Percentiles rank a stretch among this genome's conserved stretches.
Evolutionary conservation across 2,888 invertebrate genomes (phyloP).

Genomic region (Schizotus pectinicornis): DNA sequence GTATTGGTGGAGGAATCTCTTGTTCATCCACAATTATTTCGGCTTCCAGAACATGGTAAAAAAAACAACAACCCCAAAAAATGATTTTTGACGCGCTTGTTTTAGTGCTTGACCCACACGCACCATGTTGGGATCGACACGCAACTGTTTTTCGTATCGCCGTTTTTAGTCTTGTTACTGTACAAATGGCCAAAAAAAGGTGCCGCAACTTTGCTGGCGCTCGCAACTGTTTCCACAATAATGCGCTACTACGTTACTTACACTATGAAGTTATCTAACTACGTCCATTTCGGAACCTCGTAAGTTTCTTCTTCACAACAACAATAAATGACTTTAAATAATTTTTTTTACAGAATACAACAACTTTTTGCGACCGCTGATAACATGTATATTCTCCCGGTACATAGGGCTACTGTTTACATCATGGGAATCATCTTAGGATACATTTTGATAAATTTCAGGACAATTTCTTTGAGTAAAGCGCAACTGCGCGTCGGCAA

Average conservation of each 20-base stretch:
- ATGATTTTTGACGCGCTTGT: constrained; percentile 11
- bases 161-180: constrained; percentile 63
- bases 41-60: constrained; percentile 74
- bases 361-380: constrained; percentile 73
- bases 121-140: constrained; percentile 76
- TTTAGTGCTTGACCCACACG: constrained; percentile 73
- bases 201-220: constrained; percentile 54
- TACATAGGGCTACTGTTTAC: constrained; percentile 71
- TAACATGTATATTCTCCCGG: constrained; percentile 71
- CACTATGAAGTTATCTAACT: constrained; percentile 66
- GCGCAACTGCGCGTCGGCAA: constrained; percentile 65
- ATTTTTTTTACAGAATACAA: constrained; percentile 61
- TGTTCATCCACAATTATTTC: constrained; percentile 76
- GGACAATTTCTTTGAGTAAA: constrained; percentile 58
- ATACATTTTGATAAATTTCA: constrained; percentile 62
- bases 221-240: constrained; percentile 65
- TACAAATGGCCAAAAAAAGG: constrained; percentile 69
- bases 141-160: constrained; percentile 69
- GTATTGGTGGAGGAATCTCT: constrained; percentile 73
- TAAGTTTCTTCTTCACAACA: constrained; percentile 56
- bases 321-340: constrained; percentile 4
- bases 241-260: constrained; percentile 69
- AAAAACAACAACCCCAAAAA: constrained; percentile 2
- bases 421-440: constrained; percentile 71
- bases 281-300: constrained; percentile 73